Evolutionary conservation across 2,113 vertebrate genomes (phyloP), one percentile per base, ranked within the genome.

Genomic region (Neolamprologus sp.): DNA sequence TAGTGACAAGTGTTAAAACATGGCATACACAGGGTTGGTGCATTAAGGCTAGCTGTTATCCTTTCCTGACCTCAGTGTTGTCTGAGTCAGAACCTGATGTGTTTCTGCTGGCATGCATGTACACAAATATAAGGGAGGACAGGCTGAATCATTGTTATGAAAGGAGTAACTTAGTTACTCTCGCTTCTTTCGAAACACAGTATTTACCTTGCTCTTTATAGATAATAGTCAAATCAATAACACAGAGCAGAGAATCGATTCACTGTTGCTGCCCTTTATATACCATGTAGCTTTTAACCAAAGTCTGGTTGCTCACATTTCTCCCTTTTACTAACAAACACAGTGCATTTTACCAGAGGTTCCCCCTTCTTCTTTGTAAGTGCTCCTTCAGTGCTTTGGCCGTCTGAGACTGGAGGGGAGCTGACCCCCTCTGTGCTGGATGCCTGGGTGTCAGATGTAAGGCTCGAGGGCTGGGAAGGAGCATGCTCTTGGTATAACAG

Each of bases 401-500:
- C 28, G 0, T 95, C 95, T 28, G 95, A 92, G 31, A 94, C 89
- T 23, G 91, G 86, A 45, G 91, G 82, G 1, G 94, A 92, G 79
- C 84, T 19, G 58, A 90, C 85, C 4, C 90, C 95, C 58, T 99
- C 98, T 5, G 93, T 35, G 23, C 97, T 96, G 0, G 96, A 96
- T 45, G 94, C 92, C n/a, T 94, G 96, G 3, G 95, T 94, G 35
- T 98, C 98, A 0, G 97, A 95, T 0, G 96, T 95, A 42, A 96
- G 94, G 1, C 96, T 96, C 0, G 96, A 96, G 2, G 97, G 93
- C 16, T 97, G 97, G 40, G 97, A 95, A 2, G 97, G 97, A 19
- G 96, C 89, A 0, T 98, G 98, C 79, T 99, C 99, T 95, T 99
- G 99, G 92, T 99, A 99, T 6, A 99, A 96, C 42, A 99, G 94